Conservation (phyloP, 2,888 invertebrate species). For the Idaea dimidiata region DNA sequence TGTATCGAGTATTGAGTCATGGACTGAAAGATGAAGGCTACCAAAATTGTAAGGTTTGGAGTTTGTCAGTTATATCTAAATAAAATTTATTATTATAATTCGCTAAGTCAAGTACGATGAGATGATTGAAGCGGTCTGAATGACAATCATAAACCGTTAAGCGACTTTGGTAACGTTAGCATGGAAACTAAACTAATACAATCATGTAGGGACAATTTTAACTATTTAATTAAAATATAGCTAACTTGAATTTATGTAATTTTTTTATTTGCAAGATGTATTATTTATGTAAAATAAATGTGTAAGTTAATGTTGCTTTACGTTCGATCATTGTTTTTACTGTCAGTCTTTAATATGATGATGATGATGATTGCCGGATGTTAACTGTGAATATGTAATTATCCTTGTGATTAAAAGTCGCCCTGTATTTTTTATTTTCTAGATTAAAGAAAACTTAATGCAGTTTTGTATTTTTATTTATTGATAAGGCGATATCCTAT, state of each 20-base stretch:
- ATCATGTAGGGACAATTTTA: constrained; percentile 72
- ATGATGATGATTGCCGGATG: constrained; percentile 68
- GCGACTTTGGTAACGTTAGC: constrained; percentile 41
- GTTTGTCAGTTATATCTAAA: constrained; percentile 41
- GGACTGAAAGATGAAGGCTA: constrained; percentile 60
- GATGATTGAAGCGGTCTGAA: constrained; percentile 20
- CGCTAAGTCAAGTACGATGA: constrained; percentile 54
- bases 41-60: constrained; percentile 43
- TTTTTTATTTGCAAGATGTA: constrained; percentile 77
- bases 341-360: constrained; percentile 65
- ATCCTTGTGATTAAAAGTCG: constrained; percentile 79
- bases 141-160: constrained; percentile 11
- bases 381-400: constrained; percentile 81
- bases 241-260: constrained; percentile 79
- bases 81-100: constrained; percentile 49
- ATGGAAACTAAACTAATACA: constrained; percentile 54
- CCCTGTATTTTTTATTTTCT: constrained; percentile 80
- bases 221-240: constrained; percentile 69
- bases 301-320: constrained; percentile 79
- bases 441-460: constrained; percentile 80
- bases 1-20: constrained; percentile 54
- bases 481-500: background rate
- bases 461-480: constrained; percentile 43
- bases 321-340: constrained; percentile 71
- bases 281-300: constrained; percentile 77